Evolutionary conservation across 2,113 vertebrate genomes (phyloP), one percentile per base, ranked within the genome.

Genomic region (Tricholaema leucomelas): DNA sequence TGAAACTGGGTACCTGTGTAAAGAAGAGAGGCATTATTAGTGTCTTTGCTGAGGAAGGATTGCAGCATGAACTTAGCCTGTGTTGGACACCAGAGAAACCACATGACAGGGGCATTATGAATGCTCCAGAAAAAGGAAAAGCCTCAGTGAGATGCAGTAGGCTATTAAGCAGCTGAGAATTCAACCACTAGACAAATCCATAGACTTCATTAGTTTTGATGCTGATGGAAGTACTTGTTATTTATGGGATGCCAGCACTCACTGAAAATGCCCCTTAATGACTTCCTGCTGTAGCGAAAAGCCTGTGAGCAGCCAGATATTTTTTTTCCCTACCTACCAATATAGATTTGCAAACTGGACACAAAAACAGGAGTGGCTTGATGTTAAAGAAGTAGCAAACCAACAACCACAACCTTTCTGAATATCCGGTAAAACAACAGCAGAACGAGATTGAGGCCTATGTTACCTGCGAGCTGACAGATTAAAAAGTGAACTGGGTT

Each of bases 131-230:
- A 44, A 84, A 90, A 93, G 23, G 65, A 75, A 81, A 69, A 92
- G 8, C 27, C 40, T 67, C 55, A 40, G 63, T 40, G 78, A 87
- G 58, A 69, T 35, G 76, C 42, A 77, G 69, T 23, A 74, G 40
- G 38, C 81, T 81, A 84, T 58, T 58, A 87, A 84, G 72, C 44
- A 91, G 33, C 40, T 81, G 63, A 12, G 44, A 94, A 81, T 73
- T 21, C 81, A 94, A 55, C 35, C 44, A 73, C 84, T 79, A 63
- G 74, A 81, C 31, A 76, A 88, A 86, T 87, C 72, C 87, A 66
- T 61, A 69, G 59, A 40, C 78, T 91, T 89, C 50, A 59, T 76
- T 81, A 85, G 12, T 79, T 91, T 54, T 79, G 63, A 75, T 85
- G 38, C 14, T 87, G 7, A 58, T 58, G 33, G 77, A 91, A 93